Evolutionary conservation across 2,888 invertebrate genomes (phyloP).

Genomic region (Magallana nippona): DNA sequence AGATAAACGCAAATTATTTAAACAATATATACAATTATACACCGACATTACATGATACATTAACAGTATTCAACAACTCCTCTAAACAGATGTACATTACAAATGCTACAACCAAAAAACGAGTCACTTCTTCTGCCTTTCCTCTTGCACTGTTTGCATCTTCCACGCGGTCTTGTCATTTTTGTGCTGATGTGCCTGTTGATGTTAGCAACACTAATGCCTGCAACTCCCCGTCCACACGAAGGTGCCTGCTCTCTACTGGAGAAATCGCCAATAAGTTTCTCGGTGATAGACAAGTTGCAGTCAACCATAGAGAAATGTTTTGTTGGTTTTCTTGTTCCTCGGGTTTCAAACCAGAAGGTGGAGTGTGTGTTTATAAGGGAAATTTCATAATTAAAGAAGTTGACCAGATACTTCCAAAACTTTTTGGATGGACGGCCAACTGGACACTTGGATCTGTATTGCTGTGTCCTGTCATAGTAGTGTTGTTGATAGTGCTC

Average conservation of each 20-base stretch:
- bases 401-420: slow-evolving; percentile 42
- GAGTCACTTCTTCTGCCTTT: no score
- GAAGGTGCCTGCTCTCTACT: background rate
- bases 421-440: slow-evolving; percentile 40
- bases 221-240: background rate
- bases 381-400: no score
- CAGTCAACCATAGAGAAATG: slow-evolving; percentile 8
- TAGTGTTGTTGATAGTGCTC: slow-evolving; percentile 30
- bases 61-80: slow-evolving; percentile 5
- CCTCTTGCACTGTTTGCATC: no score
- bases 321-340: slow-evolving; percentile 1
- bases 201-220: background rate
- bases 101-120: no score
- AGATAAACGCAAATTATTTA: no score
- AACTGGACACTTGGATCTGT: slow-evolving; percentile 40
- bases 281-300: background rate
- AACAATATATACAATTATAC: no score
- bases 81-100: slow-evolving; percentile 14
- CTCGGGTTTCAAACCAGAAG: slow-evolving; percentile 30
- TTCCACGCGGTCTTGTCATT: no score
- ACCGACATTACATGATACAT: no score
- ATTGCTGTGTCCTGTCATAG: slow-evolving; percentile 37
- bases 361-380: slow-evolving; percentile 26
- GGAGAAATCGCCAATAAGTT: slow-evolving; percentile 30
- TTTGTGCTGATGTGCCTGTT: background rate